phyloP scores from a whole-genome alignment of 1,140 invertebrate species.

The Protaetia brevitarsis region DNA sequence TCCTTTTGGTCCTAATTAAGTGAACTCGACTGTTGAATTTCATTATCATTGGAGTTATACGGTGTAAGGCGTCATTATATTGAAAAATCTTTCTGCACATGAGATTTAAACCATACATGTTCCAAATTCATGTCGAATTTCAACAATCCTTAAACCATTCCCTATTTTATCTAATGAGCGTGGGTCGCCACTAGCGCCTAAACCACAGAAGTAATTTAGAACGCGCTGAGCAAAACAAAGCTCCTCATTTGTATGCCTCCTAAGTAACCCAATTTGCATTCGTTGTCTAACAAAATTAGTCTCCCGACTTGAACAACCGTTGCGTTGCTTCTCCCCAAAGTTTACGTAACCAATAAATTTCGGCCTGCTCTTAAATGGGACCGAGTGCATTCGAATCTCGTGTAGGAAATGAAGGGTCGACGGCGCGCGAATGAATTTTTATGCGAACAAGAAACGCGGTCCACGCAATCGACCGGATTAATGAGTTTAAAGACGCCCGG shows the following conservation, averaged over 20 bases:
- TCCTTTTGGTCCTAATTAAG: too few relatives aligned
- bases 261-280: neutral
- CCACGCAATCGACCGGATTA: too few relatives aligned
- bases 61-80: too few relatives aligned
- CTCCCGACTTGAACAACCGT: neutral
- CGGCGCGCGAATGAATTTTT: neutral
- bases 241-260: neutral
- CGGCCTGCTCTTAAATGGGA: neutral
- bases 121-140: too few relatives aligned
- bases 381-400: neutral
- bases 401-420: neutral
- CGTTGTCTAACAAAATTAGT: neutral
- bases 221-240: neutral
- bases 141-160: too few relatives aligned
- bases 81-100: too few relatives aligned
- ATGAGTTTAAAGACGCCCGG: neutral
- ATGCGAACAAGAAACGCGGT: neutral
- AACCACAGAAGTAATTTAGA: slow-evolving; percentile 7
- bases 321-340: neutral
- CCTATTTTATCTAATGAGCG: too few relatives aligned
- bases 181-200: too few relatives aligned
- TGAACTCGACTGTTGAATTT: too few relatives aligned
- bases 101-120: too few relatives aligned
- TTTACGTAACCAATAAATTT: slow-evolving; percentile 1
- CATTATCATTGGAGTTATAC: too few relatives aligned